Conservation (phyloP, 2,113 vertebrate genomes). For the Zingel zingel region DNA sequence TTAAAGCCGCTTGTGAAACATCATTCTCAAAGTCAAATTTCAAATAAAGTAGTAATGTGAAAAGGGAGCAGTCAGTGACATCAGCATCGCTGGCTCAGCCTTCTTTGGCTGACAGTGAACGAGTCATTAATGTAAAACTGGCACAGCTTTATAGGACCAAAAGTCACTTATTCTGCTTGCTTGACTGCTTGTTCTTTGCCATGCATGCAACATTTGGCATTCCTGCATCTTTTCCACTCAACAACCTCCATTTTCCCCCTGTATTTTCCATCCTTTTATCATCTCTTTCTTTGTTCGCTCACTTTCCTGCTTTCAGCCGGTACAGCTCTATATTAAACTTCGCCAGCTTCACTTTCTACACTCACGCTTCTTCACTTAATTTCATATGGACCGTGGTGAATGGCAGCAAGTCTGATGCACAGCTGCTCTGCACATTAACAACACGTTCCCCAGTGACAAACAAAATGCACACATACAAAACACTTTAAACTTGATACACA, state of each 20-base stretch:
- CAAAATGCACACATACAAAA: conserved; percentile 19
- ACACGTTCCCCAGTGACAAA: conserved; percentile 45
- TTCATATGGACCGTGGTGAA: not conserved
- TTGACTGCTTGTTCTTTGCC: not conserved
- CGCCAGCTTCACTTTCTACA: conserved; percentile 10
- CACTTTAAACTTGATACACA: conserved; percentile 49
- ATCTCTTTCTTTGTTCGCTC: not conserved
- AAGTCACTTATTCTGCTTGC: conserved; percentile 4
- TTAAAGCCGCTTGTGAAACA: conserved; percentile 37
- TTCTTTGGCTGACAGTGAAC: conserved; percentile 27
- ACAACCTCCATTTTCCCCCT: conserved; percentile 18
- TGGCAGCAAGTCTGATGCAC: conserved; percentile 21
- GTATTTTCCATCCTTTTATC: conserved; percentile 46
- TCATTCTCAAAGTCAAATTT: conserved; percentile 18
- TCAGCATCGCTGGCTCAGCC: conserved; percentile 43
- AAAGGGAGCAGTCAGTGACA: conserved; percentile 29
- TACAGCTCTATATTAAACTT: not conserved
- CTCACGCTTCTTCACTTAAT: conserved; percentile 10
- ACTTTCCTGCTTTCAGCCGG: not conserved
- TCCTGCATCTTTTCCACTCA: conserved; percentile 16
- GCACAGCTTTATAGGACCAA: conserved; percentile 39
- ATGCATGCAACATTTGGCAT: conserved; percentile 7
- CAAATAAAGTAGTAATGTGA: conserved; percentile 36
- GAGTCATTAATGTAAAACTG: conserved; percentile 50
- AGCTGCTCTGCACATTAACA: conserved; percentile 45